These are phyloP conservation scores for Phocoena sinus DNA, from an alignment of 2,113 vertebrate species.

Conservation along the genomic window DNA sequence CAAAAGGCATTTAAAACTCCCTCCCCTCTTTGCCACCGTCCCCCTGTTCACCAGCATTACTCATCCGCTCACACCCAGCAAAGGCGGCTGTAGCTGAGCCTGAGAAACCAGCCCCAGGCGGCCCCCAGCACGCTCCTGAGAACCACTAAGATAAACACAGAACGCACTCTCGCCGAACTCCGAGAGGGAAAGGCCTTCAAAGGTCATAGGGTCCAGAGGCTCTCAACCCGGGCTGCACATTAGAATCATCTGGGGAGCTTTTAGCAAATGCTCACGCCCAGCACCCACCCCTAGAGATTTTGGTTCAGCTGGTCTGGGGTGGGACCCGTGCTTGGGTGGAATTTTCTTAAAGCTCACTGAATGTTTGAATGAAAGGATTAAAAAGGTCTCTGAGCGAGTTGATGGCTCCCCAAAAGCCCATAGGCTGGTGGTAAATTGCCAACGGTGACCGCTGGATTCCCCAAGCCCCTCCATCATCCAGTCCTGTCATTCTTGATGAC, in stretches of 20 bases:
- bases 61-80: not conserved
- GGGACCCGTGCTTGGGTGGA: constrained; percentile 48
- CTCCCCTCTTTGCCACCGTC: not conserved
- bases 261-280: constrained; percentile 25
- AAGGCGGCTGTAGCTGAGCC: not conserved
- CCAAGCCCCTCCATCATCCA: not conserved
- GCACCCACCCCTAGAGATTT: not conserved
- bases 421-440: not conserved
- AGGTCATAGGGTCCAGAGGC: constrained; percentile 63
- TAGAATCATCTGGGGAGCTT: constrained; percentile 67
- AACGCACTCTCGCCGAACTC: constrained; percentile 39
- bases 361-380: constrained; percentile 11
- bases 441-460: not conserved
- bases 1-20: not conserved
- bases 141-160: constrained; percentile 64
- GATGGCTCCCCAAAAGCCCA: not conserved
- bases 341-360: constrained; percentile 56
- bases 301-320: constrained; percentile 50
- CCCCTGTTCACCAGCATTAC: not conserved
- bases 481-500: not conserved
- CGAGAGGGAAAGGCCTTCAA: constrained; percentile 15
- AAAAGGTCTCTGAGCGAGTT: not conserved
- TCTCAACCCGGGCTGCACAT: constrained; percentile 52
- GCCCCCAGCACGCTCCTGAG: constrained; percentile 23
- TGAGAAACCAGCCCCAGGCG: not conserved